Conservation (phyloP, 2,888 invertebrate genomes). For the Himalopsyche japonica region DNA sequence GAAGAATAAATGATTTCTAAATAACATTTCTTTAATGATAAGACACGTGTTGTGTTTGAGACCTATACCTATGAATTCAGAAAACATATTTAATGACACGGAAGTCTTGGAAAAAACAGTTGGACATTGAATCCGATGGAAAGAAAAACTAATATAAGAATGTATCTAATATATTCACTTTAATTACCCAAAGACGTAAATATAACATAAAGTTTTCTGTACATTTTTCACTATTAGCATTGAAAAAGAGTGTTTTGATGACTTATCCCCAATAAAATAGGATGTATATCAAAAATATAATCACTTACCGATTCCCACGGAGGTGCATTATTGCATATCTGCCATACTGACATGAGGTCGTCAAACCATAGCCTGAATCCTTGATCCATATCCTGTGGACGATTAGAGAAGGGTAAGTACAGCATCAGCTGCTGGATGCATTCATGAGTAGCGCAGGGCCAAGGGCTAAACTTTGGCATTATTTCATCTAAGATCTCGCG, state of each 20-base stretch:
- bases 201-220: too few species aligned
- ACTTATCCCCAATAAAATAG: background rate
- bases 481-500: conserved; percentile 85
- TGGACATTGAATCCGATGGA: too few species aligned
- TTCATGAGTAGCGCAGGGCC: conserved; percentile 59
- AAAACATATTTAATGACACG: too few species aligned
- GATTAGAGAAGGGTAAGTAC: conserved; percentile 77
- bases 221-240: too few species aligned
- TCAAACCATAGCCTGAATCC: conserved; percentile 81
- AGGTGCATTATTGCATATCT: conserved; percentile 72
- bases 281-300: background rate
- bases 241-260: background rate
- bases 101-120: too few species aligned
- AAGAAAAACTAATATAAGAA: too few species aligned
- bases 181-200: too few species aligned
- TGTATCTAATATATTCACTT: too few species aligned
- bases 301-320: conserved; percentile 66
- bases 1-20: too few species aligned
- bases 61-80: too few species aligned
- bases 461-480: conserved; percentile 78
- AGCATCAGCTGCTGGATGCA: conserved; percentile 67
- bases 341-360: conserved; percentile 78
- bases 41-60: too few species aligned
- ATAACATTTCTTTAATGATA: too few species aligned
- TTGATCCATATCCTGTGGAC: conserved; percentile 62